Conservation (phyloP, 2,113 vertebrate species). For the Cyprinodon brontotheroides region DNA sequence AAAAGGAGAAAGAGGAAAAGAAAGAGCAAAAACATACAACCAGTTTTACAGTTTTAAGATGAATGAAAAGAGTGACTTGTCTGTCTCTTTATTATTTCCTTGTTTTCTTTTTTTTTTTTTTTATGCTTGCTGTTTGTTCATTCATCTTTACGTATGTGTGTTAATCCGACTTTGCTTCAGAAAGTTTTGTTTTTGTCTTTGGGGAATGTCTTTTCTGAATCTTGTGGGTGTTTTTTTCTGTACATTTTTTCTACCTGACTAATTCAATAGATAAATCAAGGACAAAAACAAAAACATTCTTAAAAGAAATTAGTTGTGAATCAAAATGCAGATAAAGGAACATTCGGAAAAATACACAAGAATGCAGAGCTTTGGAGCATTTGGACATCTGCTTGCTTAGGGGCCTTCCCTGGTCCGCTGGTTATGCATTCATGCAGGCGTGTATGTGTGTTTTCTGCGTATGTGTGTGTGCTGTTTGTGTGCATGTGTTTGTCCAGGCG, state of each 20-base stretch:
- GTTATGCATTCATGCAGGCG: conserved; percentile 39
- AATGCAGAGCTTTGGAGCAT: conserved; percentile 42
- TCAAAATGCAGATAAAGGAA: neutral
- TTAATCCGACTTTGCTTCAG: too few species aligned
- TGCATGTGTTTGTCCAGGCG: conserved; percentile 68
- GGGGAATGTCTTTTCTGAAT: too few species aligned
- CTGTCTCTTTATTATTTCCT: too few species aligned
- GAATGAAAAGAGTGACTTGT: too few species aligned
- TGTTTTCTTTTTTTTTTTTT: too few species aligned
- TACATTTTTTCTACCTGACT: neutral
- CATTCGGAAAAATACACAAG: conserved; percentile 34
- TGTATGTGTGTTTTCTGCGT: conserved; percentile 26
- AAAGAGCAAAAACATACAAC: too few species aligned
- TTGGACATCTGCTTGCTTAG: conserved; percentile 73
- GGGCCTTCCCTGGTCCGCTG: conserved; percentile 58
- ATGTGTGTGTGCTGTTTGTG: conserved; percentile 28
- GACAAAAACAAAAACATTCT: neutral
- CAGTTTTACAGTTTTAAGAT: neutral
- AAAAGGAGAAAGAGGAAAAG: too few species aligned
- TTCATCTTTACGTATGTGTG: too few species aligned
- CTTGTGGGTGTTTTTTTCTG: too few species aligned
- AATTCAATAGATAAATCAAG: neutral
- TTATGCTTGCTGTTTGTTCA: too few species aligned
- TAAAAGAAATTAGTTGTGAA: neutral
- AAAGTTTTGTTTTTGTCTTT: too few species aligned